A percentile compares a stretch with the other conserved stretches of the same genome.
Conservation (phyloP, 2,888 invertebrate species). For the Lycophotia porphyrea region DNA sequence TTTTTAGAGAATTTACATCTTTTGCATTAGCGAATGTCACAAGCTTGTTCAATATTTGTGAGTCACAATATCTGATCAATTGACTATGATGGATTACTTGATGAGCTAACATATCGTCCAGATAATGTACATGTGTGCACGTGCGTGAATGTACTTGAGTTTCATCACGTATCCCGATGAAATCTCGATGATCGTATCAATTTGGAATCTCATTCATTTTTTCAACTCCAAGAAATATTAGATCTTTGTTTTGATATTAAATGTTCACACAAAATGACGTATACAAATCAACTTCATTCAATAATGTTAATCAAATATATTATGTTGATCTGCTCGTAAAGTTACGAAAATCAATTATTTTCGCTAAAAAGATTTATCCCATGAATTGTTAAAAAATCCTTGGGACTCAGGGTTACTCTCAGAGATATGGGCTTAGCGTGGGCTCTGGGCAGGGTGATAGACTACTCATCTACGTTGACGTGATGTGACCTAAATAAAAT, state of each 20-base stretch:
- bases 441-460: background rate
- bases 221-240: background rate
- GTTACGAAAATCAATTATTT: background rate
- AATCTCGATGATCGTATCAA: conserved; percentile 24
- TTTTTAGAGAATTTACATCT: background rate
- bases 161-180: conserved; percentile 20
- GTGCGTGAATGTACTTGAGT: conserved; percentile 18
- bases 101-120: background rate
- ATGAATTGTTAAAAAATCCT: no score
- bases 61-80: background rate
- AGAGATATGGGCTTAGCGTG: background rate
- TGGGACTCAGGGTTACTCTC: background rate
- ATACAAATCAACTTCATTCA: conserved; percentile 1
- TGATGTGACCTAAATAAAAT: background rate
- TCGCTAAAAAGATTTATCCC: background rate
- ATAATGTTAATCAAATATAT: background rate
- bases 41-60: conserved; percentile 27
- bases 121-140: conserved; percentile 33
- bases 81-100: conserved; percentile 43
- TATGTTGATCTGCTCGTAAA: background rate
- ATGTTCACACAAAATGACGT: background rate
- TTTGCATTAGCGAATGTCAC: conserved; percentile 13
- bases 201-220: conserved; percentile 9
- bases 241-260: conserved; percentile 18
- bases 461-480: background rate